Base-by-base conservation (phyloP, 2,113 vertebrate genomes). In the Fulica atra region DNA sequence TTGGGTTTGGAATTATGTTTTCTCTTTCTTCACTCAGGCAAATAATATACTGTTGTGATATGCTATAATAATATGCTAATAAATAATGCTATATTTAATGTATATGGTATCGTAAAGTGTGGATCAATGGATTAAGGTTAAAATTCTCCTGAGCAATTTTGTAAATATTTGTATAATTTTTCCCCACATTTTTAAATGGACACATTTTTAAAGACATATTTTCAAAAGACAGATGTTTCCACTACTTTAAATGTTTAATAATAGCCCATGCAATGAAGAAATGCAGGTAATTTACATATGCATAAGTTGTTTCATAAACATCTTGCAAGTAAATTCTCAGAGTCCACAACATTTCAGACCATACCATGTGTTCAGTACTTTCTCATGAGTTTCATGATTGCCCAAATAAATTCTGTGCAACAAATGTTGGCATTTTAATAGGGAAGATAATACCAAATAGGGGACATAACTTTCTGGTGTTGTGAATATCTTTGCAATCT, bases 301-400 rank as follows among this genome's bases (percentile, higher is more conserved):
- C 36, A 20, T 89, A 96, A 95, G 25, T 91, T 97, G 70, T 90
- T 96, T 95, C 93, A 97, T 48, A 96, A 96, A 85, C 64, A 91
- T 83, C 79, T 96, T 94, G 70, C 31, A 93, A 89, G 21, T 53
- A 94, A 92, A 86, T 54, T 92, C 56, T 48, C 73, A 72, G 64
- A 93, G 57, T 85, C 24, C 88, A 59, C 66, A 91, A 61, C 60
- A 72, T 78, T 89, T 36, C 33, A 68, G 89, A 86, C 40, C 84
- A 93, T 73, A 42, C 28, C 76, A 95, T 46, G 68, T 95, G 81
- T 91, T 97, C 82, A 38, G 16, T 35, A 38, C 16, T 69, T 79
- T 80, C 81, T 76, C 83, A 36, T 78, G 65, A 84, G n/a, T 66
- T 85, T 50, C 61, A 78, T 76, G 60, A 74, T 81, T 72, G 78